phyloP scores from a whole-genome alignment of 2,888 invertebrate genomes.

The Cyclophora punctaria region DNA sequence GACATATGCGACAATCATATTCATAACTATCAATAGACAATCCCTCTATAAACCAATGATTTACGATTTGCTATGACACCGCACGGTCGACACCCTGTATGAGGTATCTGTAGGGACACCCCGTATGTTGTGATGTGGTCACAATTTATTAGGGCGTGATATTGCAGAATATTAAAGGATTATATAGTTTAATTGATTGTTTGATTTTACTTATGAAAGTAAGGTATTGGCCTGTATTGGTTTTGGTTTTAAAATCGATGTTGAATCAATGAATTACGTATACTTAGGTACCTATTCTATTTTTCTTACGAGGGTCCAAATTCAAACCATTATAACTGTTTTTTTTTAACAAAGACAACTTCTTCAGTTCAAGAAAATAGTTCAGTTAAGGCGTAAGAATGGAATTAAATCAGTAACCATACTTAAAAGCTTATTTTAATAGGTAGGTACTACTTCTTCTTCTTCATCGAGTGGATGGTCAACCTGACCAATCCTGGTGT shows the following conservation, averaged over 20 bases:
- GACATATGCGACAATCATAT: conserved; percentile 22
- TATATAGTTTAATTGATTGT: conserved; percentile 40
- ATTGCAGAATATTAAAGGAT: conserved; percentile 40
- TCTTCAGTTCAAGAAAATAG: too few relatives aligned
- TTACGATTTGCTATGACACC: conserved; percentile 54
- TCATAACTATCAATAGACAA: conserved; percentile 33
- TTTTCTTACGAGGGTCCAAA: background rate
- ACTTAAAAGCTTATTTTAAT: too few relatives aligned
- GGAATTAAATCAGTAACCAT: too few relatives aligned
- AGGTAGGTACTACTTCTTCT: too few relatives aligned
- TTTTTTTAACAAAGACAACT: too few relatives aligned
- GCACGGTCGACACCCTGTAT: background rate
- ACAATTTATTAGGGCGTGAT: conserved; percentile 56
- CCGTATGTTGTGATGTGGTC: conserved; percentile 15
- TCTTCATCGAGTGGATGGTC: too few relatives aligned
- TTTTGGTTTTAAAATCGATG: too few relatives aligned
- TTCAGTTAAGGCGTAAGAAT: too few relatives aligned
- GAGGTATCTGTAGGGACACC: conserved; percentile 6
- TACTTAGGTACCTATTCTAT: background rate
- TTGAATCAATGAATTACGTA: conserved; percentile 2
- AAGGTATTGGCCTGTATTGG: too few relatives aligned
- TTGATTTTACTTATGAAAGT: too few relatives aligned
- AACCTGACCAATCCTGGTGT: too few relatives aligned
- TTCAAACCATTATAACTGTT: too few relatives aligned
- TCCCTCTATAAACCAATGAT: conserved; percentile 50